Evolutionary conservation across 2,797 vertebrate species (phyloP), one percentile per base, ranked within the genome.

Genomic region (Amazonetta brasiliensis): DNA sequence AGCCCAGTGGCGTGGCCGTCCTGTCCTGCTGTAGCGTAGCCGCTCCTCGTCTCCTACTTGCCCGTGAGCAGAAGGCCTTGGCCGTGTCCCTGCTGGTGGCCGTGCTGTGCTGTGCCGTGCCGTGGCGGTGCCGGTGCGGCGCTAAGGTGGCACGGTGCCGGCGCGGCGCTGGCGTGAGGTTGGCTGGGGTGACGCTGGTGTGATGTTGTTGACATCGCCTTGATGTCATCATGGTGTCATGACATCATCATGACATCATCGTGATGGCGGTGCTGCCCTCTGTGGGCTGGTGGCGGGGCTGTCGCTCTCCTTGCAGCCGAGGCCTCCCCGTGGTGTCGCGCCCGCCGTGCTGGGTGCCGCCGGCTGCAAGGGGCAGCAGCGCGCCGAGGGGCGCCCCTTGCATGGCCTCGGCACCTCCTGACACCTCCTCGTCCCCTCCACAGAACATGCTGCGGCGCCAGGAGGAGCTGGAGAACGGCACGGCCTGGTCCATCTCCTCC

Each of bases 401-500:
- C 62, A 43, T 3, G 7, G 46, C 52, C 31, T 74, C 4, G 3
- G 39, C 37, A 28, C 15, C 68, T 44, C 17, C 63, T 93, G 67
- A 96, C 31, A 6, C 21, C 28, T 30, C 19, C 2, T 69, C 89
- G 12, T 89, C 18, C 63, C 19, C 18, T 80, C 26, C 54, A 11
- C 62, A 99, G 99, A 99, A 99, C 93, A 99, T 99, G 99, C 95
- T 99, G 72, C 98, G 98, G 31, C 98, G 98, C 12, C 99, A 99
- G 64, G 99, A 99, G 26, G 99, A 99, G 76, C 86, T 98, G 44
- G 99, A 99, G 95, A 99, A 99, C 0, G 99, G 99, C 83, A 99
- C 99, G 0, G 99, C 99, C 0, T 99, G 99, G 99, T 99, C 99
- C 9, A 98, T 99, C 94, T 99, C 99, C 41, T 99, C 99, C 0